Evolutionary conservation across 2,888 invertebrate genomes (phyloP).

Genomic region (Megaustenia siamemsis): DNA sequence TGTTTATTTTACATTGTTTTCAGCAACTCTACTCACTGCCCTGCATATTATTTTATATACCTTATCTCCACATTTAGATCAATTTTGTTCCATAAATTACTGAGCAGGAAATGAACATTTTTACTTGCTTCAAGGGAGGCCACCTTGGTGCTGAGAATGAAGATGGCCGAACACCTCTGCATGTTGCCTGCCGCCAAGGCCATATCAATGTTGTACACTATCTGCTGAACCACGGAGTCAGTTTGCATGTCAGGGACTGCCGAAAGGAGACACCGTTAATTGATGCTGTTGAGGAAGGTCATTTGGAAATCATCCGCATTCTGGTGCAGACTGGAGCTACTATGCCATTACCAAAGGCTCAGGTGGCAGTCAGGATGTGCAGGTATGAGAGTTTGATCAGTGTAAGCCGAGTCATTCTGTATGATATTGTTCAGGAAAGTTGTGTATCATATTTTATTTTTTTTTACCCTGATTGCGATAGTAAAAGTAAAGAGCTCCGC

Average conservation of each 20-base stretch:
- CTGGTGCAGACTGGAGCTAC: conserved; percentile 89
- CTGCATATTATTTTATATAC: too few species aligned
- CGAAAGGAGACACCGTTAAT: conserved; percentile 82
- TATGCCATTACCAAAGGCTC: conserved; percentile 82
- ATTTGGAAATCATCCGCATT: conserved; percentile 82
- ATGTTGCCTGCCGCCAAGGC: conserved; percentile 89
- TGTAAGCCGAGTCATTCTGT: too few species aligned
- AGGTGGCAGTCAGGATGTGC: conserved; percentile 86
- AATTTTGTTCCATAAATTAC: too few species aligned
- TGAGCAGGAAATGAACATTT: not conserved
- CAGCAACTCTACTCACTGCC: too few species aligned
- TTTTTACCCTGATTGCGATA: too few species aligned
- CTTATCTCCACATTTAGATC: too few species aligned
- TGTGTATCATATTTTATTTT: too few species aligned
- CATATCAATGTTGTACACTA: conserved; percentile 86
- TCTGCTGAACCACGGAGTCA: conserved; percentile 89
- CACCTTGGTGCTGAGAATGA: conserved; percentile 87
- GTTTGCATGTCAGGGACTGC: conserved; percentile 88
- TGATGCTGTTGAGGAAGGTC: conserved; percentile 83
- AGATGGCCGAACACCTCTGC: conserved; percentile 89
- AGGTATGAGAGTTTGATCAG: conserved; percentile 79
- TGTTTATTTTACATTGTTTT: too few species aligned
- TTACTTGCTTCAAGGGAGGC: conserved; percentile 83
- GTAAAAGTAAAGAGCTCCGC: too few species aligned
- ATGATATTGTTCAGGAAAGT: too few species aligned